These are phyloP conservation scores for Furnarius figulus DNA, from an alignment of 2,113 vertebrate genomes.

Conservation along the genomic window DNA sequence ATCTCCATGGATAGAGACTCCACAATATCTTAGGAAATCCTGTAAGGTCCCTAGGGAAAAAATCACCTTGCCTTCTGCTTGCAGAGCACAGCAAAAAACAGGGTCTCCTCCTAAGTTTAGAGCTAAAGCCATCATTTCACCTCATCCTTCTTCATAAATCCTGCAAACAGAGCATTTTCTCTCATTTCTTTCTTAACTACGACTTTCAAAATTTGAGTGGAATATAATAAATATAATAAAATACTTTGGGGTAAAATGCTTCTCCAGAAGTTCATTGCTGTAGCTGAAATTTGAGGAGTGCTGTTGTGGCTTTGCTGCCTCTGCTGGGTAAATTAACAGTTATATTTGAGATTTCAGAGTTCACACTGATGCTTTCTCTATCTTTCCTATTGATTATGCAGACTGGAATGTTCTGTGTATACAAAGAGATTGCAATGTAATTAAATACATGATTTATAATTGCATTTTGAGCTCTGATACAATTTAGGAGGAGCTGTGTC, in stretches of 20 bases:
- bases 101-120: background rate
- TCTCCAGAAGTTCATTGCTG: background rate
- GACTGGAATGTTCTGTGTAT: background rate
- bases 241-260: background rate
- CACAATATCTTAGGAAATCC: background rate
- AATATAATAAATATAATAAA: background rate
- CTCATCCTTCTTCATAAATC: background rate
- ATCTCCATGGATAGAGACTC: background rate
- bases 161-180: background rate
- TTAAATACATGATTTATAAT: slow-evolving; percentile 21
- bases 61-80: background rate
- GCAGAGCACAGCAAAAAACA: background rate
- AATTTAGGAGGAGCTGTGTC: background rate
- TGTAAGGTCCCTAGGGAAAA: background rate
- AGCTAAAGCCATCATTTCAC: background rate
- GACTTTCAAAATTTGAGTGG: background rate
- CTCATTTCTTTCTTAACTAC: background rate
- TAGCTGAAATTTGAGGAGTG: background rate
- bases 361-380: background rate
- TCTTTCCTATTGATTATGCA: slow-evolving; percentile 1
- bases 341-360: background rate
- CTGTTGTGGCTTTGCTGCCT: background rate
- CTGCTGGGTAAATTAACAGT: background rate
- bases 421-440: background rate
- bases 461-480: background rate